Conservation (phyloP, 2,113 vertebrate genomes). For the Silurus meridionalis region DNA sequence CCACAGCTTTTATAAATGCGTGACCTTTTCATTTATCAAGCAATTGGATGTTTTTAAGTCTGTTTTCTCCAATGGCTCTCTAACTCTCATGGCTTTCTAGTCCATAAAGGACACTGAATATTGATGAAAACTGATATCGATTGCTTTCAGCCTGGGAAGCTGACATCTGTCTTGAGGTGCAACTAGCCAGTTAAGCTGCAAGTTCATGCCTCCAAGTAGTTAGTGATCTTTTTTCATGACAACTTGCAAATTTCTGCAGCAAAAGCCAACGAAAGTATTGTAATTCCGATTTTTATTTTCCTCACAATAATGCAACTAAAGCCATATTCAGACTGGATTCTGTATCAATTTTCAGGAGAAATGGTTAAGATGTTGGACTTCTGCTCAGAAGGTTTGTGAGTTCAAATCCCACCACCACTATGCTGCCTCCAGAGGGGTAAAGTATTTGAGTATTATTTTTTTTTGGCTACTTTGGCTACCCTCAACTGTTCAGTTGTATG, state of each 20-base stretch:
- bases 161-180: neutral
- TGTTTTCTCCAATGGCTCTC: neutral
- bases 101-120: neutral
- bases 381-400: no score
- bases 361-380: no score
- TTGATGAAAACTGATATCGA: neutral
- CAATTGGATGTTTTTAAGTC: neutral
- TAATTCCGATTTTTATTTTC: neutral
- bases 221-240: neutral
- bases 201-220: neutral
- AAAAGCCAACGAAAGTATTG: neutral
- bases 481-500: no score
- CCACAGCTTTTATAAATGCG: constrained; percentile 11
- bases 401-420: no score
- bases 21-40: neutral
- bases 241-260: neutral
- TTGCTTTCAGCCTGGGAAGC: neutral
- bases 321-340: neutral
- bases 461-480: no score
- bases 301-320: neutral
- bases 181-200: neutral
- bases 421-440: no score
- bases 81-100: neutral
- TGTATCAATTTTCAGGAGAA: no score
- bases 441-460: no score